These are phyloP conservation scores for Hypotaenidia okinawae DNA, from an alignment of 2,797 vertebrate genomes.

Conservation along the genomic window DNA sequence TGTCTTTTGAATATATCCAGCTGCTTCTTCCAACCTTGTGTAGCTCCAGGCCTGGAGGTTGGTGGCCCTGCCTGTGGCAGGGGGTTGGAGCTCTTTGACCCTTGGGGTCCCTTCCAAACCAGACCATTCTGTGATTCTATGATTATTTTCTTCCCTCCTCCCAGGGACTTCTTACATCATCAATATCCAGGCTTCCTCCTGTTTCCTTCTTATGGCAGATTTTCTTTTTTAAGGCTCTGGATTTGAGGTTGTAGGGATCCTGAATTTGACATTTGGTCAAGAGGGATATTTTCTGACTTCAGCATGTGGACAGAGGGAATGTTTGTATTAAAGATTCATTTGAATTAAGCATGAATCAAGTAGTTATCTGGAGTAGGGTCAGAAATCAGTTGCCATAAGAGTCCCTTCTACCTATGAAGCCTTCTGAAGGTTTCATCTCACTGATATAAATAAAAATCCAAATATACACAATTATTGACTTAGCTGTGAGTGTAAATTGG, in stretches of 20 bases:
- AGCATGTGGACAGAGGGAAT: not conserved
- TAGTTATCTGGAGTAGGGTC: not conserved
- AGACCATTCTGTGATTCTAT: too few species aligned
- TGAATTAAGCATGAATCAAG: not conserved
- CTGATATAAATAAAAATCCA: not conserved
- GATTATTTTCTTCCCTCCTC: too few species aligned
- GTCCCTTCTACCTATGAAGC: not conserved
- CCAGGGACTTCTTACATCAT: not conserved
- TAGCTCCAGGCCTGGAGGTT: too few species aligned
- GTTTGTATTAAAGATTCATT: not conserved
- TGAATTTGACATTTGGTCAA: not conserved
- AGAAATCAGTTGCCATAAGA: not conserved
- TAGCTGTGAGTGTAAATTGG: not conserved
- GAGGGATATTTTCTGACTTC: not conserved
- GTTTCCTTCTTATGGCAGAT: not conserved
- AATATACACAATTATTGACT: not conserved
- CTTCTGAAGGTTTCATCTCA: not conserved
- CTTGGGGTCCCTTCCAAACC: too few species aligned
- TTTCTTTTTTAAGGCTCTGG: not conserved
- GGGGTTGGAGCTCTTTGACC: too few species aligned
- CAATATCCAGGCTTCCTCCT: not conserved
- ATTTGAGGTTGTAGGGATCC: not conserved
- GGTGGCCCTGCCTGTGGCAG: too few species aligned
- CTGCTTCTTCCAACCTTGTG: too few species aligned
- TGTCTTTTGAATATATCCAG: too few species aligned